Base-by-base conservation (phyloP, 2,888 invertebrate species). In the Mesorhabditis spiculigera region DNA sequence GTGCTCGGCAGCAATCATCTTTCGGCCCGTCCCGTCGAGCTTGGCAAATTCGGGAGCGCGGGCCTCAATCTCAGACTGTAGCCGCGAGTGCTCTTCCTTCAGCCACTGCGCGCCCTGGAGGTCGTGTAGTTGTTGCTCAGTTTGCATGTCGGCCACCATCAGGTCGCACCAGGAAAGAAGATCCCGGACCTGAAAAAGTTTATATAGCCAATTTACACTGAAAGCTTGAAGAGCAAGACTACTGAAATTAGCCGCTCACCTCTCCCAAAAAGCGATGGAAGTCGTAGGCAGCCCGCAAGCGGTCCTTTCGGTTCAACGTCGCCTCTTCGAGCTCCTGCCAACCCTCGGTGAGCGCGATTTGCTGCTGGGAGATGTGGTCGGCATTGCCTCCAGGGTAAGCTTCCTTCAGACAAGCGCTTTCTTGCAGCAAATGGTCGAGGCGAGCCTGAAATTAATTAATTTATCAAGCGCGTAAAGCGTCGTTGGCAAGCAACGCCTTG, bases 251-350 rank as follows among this genome's bases (percentile, higher is more conserved):
- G 8, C 16, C 63, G 28, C 41, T 84, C 75, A 89, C 91, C 87
- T 92, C 91, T 1, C 94, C 91, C 1, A 93, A 88, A 89, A 95
- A 95, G 80, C 92, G 91, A 82, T 96, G 95, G 70, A 95, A 88
- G 86, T 94, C 93, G 68, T 92, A 91, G 73, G 94, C 93, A 44
- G 93, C 93, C 75, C 92, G 91, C 58, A 97, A 88, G 71, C 92
- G 91, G 82, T 92, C 92, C 68, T 91, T 90, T 66, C 95, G 89
- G 70, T 91, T 90, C 28, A 92, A 91, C 0, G 94, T 92, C 4
- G 92, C 90, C 73, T 93, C 91, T 83, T 94, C 92, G 66, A 97
- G 88, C 67, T 82, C 90, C 70, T 91, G 91, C 95, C 96, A 96
- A 69, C 93, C 93, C 4, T 92, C 91, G 0, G 92, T 90, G 0